A percentile compares a stretch with the other conserved stretches of the same genome.
Conservation (phyloP, 2,797 vertebrate species). For the Chelidonichthys spinosus region DNA sequence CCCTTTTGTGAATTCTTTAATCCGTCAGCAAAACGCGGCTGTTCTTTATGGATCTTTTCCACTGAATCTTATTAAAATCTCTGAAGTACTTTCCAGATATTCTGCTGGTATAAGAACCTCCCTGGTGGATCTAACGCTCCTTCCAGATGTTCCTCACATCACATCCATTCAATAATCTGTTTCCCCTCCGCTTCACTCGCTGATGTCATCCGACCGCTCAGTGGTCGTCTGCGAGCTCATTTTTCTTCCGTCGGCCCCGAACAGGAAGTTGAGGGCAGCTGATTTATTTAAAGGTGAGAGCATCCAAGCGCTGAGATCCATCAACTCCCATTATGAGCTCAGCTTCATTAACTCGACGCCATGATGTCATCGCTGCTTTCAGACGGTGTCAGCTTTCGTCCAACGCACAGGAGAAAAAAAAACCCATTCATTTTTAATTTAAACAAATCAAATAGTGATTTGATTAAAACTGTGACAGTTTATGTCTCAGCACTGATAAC, state of each 20-base stretch:
- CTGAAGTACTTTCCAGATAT: background rate
- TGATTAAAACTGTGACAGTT: background rate
- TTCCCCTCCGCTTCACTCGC: background rate
- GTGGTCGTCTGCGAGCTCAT: background rate
- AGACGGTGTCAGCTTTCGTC: background rate
- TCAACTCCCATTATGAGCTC: conserved; percentile 22
- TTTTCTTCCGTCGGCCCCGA: background rate
- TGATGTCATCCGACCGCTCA: conserved; percentile 14
- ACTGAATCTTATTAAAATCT: background rate
- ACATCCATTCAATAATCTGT: background rate
- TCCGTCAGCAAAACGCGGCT: too few relatives aligned
- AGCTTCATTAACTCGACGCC: background rate
- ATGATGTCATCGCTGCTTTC: background rate
- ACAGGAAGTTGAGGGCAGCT: conserved; percentile 23
- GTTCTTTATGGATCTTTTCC: background rate
- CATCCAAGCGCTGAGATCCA: conserved; percentile 10
- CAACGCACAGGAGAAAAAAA: background rate
- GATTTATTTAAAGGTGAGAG: conserved; percentile 23
- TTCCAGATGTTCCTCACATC: background rate
- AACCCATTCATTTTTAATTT: background rate
- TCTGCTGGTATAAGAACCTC: background rate
- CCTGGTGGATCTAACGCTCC: background rate
- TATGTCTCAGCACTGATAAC: background rate
- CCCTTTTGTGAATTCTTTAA: too few relatives aligned
- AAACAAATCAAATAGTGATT: background rate